Evolutionary conservation across 2,113 vertebrate species (phyloP).

Genomic region (Eudyptes chrysolophus): DNA sequence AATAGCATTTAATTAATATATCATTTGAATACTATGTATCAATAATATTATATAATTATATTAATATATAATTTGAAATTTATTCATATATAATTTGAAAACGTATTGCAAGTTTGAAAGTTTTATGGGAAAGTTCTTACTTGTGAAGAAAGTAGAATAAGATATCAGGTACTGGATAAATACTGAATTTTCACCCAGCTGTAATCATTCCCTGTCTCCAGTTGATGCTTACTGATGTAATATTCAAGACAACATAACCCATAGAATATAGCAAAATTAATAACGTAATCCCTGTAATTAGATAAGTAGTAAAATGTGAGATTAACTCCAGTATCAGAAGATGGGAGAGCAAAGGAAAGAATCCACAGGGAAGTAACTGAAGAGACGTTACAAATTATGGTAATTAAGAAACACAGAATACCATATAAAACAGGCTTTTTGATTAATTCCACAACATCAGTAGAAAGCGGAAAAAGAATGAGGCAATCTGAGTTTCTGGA

Average conservation of each 20-base stretch:
- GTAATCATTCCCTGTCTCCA: background rate
- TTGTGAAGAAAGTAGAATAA: background rate
- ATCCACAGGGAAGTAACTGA: background rate
- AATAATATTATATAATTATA: background rate
- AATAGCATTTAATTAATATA: background rate
- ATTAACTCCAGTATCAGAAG: background rate
- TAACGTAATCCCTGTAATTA: background rate
- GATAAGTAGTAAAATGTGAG: background rate
- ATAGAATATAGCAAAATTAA: background rate
- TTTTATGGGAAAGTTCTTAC: background rate
- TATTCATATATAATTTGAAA: background rate
- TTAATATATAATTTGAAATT: background rate
- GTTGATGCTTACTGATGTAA: background rate
- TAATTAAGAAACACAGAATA: background rate
- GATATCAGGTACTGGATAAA: background rate
- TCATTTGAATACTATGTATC: background rate
- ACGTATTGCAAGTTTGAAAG: background rate
- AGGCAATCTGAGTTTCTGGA: background rate
- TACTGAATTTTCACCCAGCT: background rate
- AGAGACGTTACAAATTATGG: background rate
- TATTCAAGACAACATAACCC: background rate
- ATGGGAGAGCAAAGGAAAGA: background rate
- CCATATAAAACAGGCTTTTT: background rate
- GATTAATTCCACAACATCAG: background rate
- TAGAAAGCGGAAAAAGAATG: background rate